phyloP scores from a whole-genome alignment of 2,113 vertebrate species.

The Tenebrosternarchus preto region DNA sequence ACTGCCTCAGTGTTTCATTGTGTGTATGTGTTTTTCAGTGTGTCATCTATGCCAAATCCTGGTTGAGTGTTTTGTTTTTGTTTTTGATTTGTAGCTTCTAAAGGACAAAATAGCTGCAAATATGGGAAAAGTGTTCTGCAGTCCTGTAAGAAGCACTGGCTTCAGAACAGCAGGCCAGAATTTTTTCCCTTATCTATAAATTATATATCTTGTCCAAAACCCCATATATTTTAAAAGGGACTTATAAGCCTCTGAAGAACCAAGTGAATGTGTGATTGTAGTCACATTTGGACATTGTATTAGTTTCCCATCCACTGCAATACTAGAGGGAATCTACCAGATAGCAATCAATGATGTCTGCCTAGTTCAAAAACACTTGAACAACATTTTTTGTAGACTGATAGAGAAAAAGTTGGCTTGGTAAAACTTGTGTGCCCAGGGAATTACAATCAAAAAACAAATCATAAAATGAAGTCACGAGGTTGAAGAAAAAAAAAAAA shows the following conservation, averaged over 20 bases:
- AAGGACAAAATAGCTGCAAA: background rate
- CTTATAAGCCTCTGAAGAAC: background rate
- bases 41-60: background rate
- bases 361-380: background rate
- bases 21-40: background rate
- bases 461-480: too few species aligned
- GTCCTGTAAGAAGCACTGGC: background rate
- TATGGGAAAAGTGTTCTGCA: background rate
- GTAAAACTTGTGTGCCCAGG: background rate
- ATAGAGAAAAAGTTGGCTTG: background rate
- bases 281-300: background rate
- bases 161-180: background rate
- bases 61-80: background rate
- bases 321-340: background rate
- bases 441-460: background rate
- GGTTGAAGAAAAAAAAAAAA: too few species aligned
- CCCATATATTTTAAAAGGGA: background rate
- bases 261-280: background rate
- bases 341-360: background rate
- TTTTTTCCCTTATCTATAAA: constrained; percentile 4
- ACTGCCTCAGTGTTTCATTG: background rate
- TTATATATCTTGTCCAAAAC: background rate
- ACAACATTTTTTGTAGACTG: background rate
- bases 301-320: background rate
- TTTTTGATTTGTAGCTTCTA: background rate